phyloP scores from a whole-genome alignment of 2,113 vertebrate genomes.

The Colius striatus region DNA sequence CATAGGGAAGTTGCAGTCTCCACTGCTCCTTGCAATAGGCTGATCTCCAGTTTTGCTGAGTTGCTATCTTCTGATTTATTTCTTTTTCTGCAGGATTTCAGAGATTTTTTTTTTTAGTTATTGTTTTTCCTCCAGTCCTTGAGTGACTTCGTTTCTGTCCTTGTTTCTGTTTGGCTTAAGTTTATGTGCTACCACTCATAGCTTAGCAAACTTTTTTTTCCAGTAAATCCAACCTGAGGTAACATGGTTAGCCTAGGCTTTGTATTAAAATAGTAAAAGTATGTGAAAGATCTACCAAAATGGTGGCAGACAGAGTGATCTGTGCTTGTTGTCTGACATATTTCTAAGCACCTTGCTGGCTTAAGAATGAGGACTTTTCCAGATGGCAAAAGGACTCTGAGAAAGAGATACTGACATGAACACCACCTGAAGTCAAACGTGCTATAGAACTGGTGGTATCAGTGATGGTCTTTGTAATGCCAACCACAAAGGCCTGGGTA shows the following conservation, averaged over 20 bases:
- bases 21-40: background rate
- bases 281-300: background rate
- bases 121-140: background rate
- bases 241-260: fast-evolving
- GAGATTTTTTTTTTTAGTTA: background rate
- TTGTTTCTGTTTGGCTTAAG: background rate
- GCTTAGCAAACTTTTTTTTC: background rate
- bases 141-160: background rate
- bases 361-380: background rate
- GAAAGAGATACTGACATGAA: background rate
- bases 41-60: background rate
- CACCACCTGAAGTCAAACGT: background rate
- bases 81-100: background rate
- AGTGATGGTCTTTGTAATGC: background rate
- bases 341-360: background rate
- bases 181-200: background rate
- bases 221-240: background rate
- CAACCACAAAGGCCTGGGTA: background rate
- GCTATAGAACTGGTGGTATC: background rate
- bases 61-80: background rate
- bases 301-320: background rate
- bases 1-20: background rate
- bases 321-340: background rate
- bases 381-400: background rate
- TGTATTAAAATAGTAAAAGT: background rate